Base-by-base conservation (phyloP, 2,888 invertebrate genomes). In the Nysson spinosus region DNA sequence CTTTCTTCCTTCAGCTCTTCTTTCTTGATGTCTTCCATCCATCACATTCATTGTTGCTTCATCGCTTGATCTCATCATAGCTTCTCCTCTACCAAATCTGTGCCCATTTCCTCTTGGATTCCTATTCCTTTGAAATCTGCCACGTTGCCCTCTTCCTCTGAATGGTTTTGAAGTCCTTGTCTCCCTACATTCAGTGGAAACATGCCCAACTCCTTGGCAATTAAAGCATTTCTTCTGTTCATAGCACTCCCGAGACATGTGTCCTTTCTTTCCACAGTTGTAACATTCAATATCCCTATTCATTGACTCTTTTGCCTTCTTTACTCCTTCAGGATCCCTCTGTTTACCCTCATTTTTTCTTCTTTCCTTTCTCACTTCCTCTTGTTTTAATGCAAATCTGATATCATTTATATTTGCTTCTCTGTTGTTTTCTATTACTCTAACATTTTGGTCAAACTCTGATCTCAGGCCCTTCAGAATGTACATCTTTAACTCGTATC, bases 401-500 rank as follows among this genome's bases (percentile, higher is more conserved):
- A 37, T 20, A 4, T 46, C 54, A 24, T 24, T 37, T 0, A 44
- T 3, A 0, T 14, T 17, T 9, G 14, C 7, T 1, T 35, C 24
- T 20, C 17, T 19, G 3, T 22, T 19, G 0, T 14, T 40, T 32
- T 52, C 34, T 11, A 52, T 2, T 35, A 43, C 14, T 26, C 52
- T 32, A 1, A 52, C 22, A 19, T 52, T 52, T 4, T 32, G 32
- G 9, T 47, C 55, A 24, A 11, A 34, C 11, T 56, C 55, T 0
- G 3, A 0, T 19, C 17, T 47, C 4, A 56, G 2, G 0, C 40
- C 55, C 40, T 20, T 47, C 9, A 47, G 2, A 0, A 40, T 11
- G 17, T 37, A 56, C 40, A 56, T 42, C 19, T 40, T 56, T 24
- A 56, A 14, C 12, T 56, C 56, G 19, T 40, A 56, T 1, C 14